These are phyloP conservation scores for Xenopus borealis DNA, from an alignment of 2,113 vertebrate species.

Conservation along the genomic window DNA sequence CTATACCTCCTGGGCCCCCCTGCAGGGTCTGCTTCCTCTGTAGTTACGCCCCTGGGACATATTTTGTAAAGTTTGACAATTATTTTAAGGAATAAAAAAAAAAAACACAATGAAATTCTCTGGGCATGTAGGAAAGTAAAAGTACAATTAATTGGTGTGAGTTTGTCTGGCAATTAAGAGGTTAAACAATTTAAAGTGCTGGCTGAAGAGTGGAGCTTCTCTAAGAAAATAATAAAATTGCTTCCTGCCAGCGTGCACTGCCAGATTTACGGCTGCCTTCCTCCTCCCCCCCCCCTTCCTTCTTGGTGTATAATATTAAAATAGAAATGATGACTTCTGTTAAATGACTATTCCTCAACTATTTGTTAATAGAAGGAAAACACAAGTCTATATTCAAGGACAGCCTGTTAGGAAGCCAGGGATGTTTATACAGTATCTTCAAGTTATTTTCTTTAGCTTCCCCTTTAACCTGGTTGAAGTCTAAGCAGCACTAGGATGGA, in stretches of 20 bases:
- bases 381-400: slow-evolving; percentile 35
- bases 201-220: slow-evolving; percentile 38
- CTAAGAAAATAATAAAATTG: slow-evolving; percentile 33
- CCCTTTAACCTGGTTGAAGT: slow-evolving; percentile 5
- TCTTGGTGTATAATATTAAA: slow-evolving; percentile 16
- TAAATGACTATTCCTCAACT: slow-evolving; percentile 28
- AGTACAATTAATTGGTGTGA: no score
- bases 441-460: slow-evolving; percentile 4
- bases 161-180: no score
- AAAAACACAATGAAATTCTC: no score
- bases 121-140: no score
- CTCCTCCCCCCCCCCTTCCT: not conserved
- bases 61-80: no score
- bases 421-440: slow-evolving; percentile 27
- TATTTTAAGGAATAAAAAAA: no score
- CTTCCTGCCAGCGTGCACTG: slow-evolving; percentile 28
- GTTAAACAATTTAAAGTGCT: slow-evolving; percentile 22
- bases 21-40: no score
- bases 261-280: slow-evolving; percentile 24
- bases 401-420: slow-evolving; percentile 23
- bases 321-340: slow-evolving; percentile 33
- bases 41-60: no score
- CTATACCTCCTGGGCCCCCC: no score
- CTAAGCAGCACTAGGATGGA: slow-evolving; percentile 17
- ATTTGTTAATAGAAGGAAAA: not conserved